A percentile compares a stretch with the other conserved stretches of the same genome.
Conservation (phyloP, 1,140 invertebrate species). For the Trichonephila clavata region DNA sequence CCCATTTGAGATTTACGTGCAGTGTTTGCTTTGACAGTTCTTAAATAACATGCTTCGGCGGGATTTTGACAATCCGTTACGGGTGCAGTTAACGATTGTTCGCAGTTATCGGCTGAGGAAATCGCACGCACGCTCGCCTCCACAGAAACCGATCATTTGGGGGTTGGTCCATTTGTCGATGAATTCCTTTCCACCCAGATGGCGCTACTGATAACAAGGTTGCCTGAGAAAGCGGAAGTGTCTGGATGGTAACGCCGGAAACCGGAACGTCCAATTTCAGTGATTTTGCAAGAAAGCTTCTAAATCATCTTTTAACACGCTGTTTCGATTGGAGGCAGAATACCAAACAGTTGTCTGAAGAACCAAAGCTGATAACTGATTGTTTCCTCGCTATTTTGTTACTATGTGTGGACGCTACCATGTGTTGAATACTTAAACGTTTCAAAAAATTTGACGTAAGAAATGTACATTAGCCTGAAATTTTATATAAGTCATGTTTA, state of each 20-base stretch:
- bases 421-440: too few relatives aligned
- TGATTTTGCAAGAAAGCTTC: background rate
- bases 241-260: background rate
- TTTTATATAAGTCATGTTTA: too few relatives aligned
- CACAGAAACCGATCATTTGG: background rate
- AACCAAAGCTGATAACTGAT: too few relatives aligned
- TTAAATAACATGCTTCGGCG: background rate
- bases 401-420: too few relatives aligned
- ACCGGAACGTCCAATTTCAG: background rate
- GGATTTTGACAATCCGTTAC: background rate
- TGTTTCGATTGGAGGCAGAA: background rate
- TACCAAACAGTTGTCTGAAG: background rate
- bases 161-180: conserved; percentile 4
- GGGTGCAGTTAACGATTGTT: conserved; percentile 10
- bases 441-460: too few relatives aligned
- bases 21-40: background rate
- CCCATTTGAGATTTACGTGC: background rate
- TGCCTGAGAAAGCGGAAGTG: background rate
- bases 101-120: background rate
- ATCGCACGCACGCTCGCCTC: conserved; percentile 1
- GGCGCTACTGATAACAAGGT: conserved; percentile 5
- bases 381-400: too few relatives aligned
- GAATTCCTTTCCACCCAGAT: conserved; percentile 24
- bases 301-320: background rate
- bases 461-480: too few relatives aligned